Evolutionary conservation across 1,140 invertebrate genomes (phyloP).

Genomic region (Battus philenor): DNA sequence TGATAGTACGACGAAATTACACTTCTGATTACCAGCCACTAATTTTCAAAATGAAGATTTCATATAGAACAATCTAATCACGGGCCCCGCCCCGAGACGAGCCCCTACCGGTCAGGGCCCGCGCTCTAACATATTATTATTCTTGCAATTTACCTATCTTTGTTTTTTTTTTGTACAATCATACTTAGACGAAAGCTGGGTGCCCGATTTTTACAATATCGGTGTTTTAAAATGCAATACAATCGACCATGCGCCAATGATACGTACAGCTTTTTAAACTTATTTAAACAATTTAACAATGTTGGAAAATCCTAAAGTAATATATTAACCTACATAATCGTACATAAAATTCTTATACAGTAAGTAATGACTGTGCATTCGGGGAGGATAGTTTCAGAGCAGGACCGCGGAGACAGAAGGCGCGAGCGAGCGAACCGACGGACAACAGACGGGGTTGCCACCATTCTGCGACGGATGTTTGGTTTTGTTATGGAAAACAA

Average conservation of each 20-base stretch:
- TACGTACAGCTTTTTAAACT: constrained; percentile 70
- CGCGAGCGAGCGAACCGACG: constrained; percentile 9
- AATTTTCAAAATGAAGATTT: constrained; percentile 56
- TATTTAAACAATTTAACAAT: constrained; percentile 74
- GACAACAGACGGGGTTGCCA: constrained; percentile 13
- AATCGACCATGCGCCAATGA: constrained; percentile 63
- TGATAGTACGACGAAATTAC: constrained; percentile 70
- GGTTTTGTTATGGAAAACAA: neutral
- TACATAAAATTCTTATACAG: constrained; percentile 60
- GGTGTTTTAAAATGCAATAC: constrained; percentile 64
- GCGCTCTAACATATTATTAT: constrained; percentile 53
- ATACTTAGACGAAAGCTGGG: constrained; percentile 64
- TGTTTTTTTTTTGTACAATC: constrained; percentile 71
- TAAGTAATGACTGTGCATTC: constrained; percentile 35
- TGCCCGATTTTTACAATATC: constrained; percentile 63
- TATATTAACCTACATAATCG: constrained; percentile 57
- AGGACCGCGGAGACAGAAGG: constrained; percentile 1
- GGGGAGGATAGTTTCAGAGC: constrained; percentile 33
- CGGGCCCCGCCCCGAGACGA: constrained; percentile 25
- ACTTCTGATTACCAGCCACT: constrained; percentile 67
- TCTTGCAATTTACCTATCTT: constrained; percentile 57
- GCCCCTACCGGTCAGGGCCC: constrained; percentile 24
- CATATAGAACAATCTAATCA: constrained; percentile 56
- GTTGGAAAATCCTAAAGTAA: constrained; percentile 71
- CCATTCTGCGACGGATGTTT: constrained; percentile 1